Conservation (phyloP, 2,113 vertebrate species). For the Struthidea cinerea region DNA sequence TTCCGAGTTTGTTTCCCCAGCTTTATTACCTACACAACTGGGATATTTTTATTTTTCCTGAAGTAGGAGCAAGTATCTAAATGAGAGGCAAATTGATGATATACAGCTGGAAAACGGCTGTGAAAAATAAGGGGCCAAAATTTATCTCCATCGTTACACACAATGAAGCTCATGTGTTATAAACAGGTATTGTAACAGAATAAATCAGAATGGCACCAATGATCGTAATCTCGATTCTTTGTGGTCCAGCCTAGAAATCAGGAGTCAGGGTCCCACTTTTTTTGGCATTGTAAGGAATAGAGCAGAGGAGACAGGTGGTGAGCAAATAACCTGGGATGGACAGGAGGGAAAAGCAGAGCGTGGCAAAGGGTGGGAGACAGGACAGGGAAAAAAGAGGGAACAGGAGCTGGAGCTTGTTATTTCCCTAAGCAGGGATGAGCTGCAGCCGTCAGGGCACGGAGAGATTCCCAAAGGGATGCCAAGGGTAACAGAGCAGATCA, state of each 20-base stretch:
- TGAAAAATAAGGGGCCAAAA: not conserved
- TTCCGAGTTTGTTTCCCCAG: not conserved
- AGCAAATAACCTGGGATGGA: not conserved
- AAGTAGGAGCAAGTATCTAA: not conserved
- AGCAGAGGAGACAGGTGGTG: not conserved
- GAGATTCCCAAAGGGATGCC: not conserved
- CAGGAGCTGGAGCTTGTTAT: not conserved
- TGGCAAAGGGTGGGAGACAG: not conserved
- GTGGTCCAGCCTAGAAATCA: not conserved
- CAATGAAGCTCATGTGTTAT: not conserved
- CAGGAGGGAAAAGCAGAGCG: not conserved
- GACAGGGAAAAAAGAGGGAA: not conserved
- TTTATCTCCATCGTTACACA: not conserved
- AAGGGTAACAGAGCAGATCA: not conserved
- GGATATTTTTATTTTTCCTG: not conserved
- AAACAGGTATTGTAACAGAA: not conserved
- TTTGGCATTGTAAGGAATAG: not conserved
- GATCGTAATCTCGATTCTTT: not conserved
- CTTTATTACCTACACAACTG: conserved; percentile 12
- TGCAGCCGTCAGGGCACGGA: not conserved
- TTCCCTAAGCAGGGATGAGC: not conserved
- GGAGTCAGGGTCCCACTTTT: not conserved
- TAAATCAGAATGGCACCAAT: not conserved
- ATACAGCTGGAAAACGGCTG: not conserved
- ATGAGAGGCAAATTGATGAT: conserved; percentile 5